These are phyloP conservation scores for Callaeas wilsoni DNA, from an alignment of 2,113 vertebrate genomes.

Conservation along the genomic window DNA sequence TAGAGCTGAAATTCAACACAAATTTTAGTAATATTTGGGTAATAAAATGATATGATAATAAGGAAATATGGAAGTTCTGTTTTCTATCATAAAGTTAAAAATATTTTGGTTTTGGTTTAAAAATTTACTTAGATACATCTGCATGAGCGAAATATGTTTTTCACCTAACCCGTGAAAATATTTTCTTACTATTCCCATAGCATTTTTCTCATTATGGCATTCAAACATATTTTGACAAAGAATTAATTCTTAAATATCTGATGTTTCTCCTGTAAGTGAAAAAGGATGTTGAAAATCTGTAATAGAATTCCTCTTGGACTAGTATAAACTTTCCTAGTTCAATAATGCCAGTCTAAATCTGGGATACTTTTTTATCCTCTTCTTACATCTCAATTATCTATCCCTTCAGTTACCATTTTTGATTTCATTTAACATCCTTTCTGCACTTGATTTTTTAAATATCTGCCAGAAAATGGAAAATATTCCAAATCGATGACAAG, in stretches of 20 bases:
- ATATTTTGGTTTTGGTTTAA: neutral
- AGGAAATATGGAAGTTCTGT: neutral
- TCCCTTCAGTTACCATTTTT: rapidly evolving
- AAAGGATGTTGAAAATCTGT: neutral
- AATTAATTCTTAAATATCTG: neutral
- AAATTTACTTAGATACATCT: neutral
- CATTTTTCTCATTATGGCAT: neutral
- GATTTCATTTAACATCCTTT: neutral
- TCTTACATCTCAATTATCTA: neutral
- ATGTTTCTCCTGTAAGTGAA: neutral
- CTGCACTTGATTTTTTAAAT: neutral
- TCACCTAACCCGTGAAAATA: neutral
- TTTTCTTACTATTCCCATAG: neutral
- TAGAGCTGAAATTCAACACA: neutral
- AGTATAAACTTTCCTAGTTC: neutral
- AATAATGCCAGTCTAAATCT: neutral
- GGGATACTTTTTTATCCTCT: neutral
- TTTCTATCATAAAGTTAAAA: neutral
- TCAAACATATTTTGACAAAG: neutral
- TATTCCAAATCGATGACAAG: neutral
- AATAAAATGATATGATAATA: neutral
- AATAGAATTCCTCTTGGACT: neutral
- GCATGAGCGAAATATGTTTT: neutral
- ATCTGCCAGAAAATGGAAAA: neutral
- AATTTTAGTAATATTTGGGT: neutral